These are phyloP conservation scores for Ceryle rudis DNA, from an alignment of 2,797 vertebrate genomes.

Conservation along the genomic window DNA sequence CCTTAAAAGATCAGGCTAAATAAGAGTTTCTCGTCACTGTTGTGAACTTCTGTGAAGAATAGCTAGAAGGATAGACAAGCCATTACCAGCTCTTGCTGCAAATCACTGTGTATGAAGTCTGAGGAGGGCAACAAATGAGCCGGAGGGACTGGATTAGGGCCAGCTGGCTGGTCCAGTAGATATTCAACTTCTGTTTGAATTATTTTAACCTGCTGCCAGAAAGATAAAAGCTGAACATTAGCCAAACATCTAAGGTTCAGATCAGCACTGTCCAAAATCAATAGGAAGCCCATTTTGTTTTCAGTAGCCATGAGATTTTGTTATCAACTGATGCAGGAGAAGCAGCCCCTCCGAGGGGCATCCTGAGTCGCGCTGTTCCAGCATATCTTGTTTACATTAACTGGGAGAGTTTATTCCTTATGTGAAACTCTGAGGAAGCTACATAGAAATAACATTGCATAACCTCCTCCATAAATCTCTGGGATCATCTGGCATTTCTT, in stretches of 20 bases:
- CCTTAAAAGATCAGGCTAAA: background rate
- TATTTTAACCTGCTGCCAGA: conserved; percentile 48
- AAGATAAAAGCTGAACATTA: background rate
- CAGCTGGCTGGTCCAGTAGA: background rate
- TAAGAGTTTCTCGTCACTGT: background rate
- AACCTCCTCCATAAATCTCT: background rate
- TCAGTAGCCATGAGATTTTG: background rate
- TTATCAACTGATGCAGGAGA: background rate
- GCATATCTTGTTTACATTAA: background rate
- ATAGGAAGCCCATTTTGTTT: background rate
- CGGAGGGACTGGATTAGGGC: background rate
- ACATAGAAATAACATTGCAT: background rate
- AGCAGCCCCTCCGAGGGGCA: background rate
- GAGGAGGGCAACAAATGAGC: conserved; percentile 7
- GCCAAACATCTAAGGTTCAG: background rate
- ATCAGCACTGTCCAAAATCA: conserved; percentile 4
- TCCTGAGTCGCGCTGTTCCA: background rate
- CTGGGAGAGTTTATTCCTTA: background rate
- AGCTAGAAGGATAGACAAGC: background rate
- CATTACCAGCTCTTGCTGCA: background rate
- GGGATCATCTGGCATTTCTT: background rate
- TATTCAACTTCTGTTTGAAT: conserved; percentile 1
- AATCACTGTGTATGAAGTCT: background rate
- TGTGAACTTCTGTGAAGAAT: background rate
- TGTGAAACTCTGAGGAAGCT: background rate